phyloP scores from a whole-genome alignment of 2,888 invertebrate species.

The Monoplex corrugatus region DNA sequence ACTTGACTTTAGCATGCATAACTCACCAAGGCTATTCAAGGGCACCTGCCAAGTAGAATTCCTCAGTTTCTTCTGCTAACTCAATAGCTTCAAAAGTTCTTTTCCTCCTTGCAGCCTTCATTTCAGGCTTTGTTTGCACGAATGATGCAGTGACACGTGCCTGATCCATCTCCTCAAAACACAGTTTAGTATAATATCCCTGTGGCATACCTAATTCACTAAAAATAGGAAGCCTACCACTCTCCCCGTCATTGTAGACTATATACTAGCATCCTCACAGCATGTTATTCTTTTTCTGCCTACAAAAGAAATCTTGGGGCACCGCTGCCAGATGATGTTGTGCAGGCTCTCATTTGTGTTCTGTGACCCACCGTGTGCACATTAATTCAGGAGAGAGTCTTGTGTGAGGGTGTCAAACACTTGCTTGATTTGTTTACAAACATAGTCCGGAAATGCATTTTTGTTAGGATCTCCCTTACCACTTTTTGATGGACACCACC shows the following conservation, averaged over 20 bases:
- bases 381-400: conserved; percentile 45
- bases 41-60: too few relatives aligned
- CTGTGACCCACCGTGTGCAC: conserved; percentile 39
- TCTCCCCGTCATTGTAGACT: conserved; percentile 50
- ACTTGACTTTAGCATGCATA: too few relatives aligned
- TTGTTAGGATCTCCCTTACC: neutral
- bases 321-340: conserved; percentile 49
- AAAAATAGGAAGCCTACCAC: neutral
- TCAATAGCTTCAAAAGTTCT: too few relatives aligned
- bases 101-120: too few relatives aligned
- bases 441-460: conserved; percentile 42
- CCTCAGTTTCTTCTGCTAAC: too few relatives aligned
- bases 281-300: conserved; percentile 35
- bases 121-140: too few relatives aligned
- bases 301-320: conserved; percentile 45
- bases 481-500: conserved; percentile 28
- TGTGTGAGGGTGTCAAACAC: conserved; percentile 48
- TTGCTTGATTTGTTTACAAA: conserved; percentile 32
- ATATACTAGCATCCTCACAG: conserved; percentile 42
- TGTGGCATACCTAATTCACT: too few relatives aligned
- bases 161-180: too few relatives aligned
- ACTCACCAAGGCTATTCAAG: too few relatives aligned
- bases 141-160: too few relatives aligned
- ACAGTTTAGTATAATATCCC: too few relatives aligned
- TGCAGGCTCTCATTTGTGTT: conserved; percentile 46